Evolutionary conservation across 1,140 invertebrate genomes (phyloP), one percentile per base, ranked within the genome.

Genomic region (Sarcophaga peregrina): DNA sequence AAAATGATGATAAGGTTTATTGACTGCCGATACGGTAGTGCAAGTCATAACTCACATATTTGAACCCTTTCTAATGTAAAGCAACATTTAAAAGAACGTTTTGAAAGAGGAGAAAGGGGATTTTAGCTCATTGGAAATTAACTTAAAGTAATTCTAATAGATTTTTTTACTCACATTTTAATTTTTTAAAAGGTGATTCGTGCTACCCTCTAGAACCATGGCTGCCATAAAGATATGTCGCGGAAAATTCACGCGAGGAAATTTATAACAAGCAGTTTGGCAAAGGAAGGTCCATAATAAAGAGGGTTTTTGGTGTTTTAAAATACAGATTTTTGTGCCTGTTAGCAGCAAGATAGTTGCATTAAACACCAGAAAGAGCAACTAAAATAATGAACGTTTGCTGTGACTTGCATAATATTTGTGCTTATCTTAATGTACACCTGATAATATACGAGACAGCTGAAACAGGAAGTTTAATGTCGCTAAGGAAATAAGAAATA

Each of bases 201-300:
- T 25, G 81, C 13, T 82, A 82, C 58, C 81, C 58, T 15, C 20
- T 82, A 37, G 81, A 82, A 58, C 81, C 81, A 20, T 82, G 68
- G 81, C 37, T 82, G 8, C 81, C 81, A 82, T 80, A 52, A 9
- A 50, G 76, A 48, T 52, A 54, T 20, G 76, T 47, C 9, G 20
- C 47, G 47, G 76, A 80, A 80, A 80, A 80, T n/a, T 52, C 47
- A n/a, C 9, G 46, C 9, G 76, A 80, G 11, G 45, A 11, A 25
- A 15, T 46, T 78, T 78, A 45, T 54, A 78, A 78, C 50, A 48
- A 78, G 50, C 20, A 78, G 50, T 78, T 78, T 54, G 25, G 46
- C 75, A 78, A 78, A 54, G 75, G 47, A 48, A 78, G 75, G 50
- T 78, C 47, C 20, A 50, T 78, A 54, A 48, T 78, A 50, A 47